Evolutionary conservation across 1,140 invertebrate genomes (phyloP).

Genomic region (Zaprionus gabonicus): DNA sequence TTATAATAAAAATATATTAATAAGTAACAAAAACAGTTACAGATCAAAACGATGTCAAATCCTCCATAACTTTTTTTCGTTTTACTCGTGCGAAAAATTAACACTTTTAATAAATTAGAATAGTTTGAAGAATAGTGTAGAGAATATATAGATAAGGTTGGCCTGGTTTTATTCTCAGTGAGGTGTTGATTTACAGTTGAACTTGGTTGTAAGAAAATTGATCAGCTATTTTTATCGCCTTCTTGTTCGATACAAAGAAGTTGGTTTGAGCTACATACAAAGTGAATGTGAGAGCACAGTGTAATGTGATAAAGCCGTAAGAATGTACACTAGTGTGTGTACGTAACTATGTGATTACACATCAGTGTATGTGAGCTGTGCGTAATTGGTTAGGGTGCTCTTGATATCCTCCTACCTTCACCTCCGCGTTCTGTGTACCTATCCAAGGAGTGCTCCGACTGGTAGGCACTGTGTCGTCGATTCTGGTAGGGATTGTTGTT

Average conservation of each 20-base stretch:
- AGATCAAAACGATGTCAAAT: too few species aligned
- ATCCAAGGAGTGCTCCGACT: constrained; percentile 82
- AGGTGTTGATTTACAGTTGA: background rate
- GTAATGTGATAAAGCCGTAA: constrained; percentile 33
- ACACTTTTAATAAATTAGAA: constrained; percentile 6
- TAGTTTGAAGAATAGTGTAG: background rate
- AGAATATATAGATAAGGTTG: background rate
- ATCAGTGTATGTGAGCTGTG: constrained; percentile 11
- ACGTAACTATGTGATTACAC: background rate
- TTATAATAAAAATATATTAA: too few species aligned
- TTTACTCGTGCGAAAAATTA: background rate
- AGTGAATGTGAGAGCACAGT: constrained; percentile 24
- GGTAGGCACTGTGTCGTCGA: constrained; percentile 67
- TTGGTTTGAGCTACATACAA: constrained; percentile 1
- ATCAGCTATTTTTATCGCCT: background rate
- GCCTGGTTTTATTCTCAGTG: background rate
- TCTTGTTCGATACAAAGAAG: background rate
- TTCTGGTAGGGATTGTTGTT: constrained; percentile 80
- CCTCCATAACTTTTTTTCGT: too few species aligned
- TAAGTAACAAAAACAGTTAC: too few species aligned
- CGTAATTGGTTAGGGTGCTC: constrained; percentile 23
- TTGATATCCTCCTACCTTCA: constrained; percentile 66
- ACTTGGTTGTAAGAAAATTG: background rate
- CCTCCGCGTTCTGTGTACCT: constrained; percentile 81
- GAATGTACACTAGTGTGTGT: background rate